Evolutionary conservation across 2,888 invertebrate species (phyloP), one percentile per base, ranked within the genome.

Genomic region (Byasa hedistus): DNA sequence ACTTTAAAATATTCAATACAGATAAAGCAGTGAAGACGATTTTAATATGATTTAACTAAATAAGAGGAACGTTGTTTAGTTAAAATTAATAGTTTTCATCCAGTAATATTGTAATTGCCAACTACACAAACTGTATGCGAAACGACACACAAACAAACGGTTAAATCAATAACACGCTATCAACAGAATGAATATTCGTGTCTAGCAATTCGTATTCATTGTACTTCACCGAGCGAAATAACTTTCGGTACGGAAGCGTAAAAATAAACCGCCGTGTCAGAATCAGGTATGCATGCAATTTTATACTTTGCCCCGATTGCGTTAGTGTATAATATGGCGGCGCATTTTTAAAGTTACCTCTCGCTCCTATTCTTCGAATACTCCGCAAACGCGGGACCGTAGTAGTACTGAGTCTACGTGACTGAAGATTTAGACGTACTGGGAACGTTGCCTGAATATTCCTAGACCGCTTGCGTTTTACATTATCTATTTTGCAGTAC

Each of bases 211-310:
- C 64, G 74, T 75, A 80, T 80, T 79, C 81, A 76, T 58, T 68
- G 62, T 65, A 79, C 75, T 79, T 75, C 74, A 76, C 71, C 71
- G 67, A 69, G 75, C 73, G 55, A 64, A 64, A 64, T 64, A 64
- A 59, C 64, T 59, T 54, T 54, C 73, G 76, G 71, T 74, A 75
- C 73, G 70, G 72, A 70, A 68, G 72, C 74, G 72, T 76, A 76
- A 72, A 79, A 79, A 77, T 75, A 77, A 77, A 78, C 73, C 75
- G 70, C 69, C 68, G 71, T 27, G 24, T 58, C 70, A 61, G 67
- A 67, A 76, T 72, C 73, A 72, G 70, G 73, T 75, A 76, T 76
- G 73, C 73, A 77, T 75, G 76, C 77, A 79, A 77, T 77, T 76
- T 73, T 68, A 76, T 73, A 62, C 69, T 71, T 72, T 72, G 70